phyloP scores from a whole-genome alignment of 2,797 vertebrate species.

The Centroberyx gerrardi region DNA sequence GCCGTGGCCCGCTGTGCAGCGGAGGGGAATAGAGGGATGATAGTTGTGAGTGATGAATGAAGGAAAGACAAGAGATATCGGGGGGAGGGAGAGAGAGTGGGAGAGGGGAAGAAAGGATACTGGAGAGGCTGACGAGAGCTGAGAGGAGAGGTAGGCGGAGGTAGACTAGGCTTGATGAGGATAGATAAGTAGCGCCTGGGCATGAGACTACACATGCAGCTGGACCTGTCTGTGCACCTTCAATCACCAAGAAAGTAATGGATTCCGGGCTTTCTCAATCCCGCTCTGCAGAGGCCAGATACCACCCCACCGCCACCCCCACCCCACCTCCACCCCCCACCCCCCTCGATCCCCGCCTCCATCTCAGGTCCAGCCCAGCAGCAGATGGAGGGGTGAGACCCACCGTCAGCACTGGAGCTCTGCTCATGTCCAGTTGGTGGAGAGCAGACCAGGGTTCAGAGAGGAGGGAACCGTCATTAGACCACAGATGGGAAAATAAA shows the following conservation, averaged over 20 bases:
- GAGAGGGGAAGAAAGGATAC: slow-evolving; percentile 23
- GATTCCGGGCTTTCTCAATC: slow-evolving; percentile 35
- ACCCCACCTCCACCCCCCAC: neutral
- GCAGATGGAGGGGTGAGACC: slow-evolving; percentile 51
- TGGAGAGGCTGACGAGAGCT: slow-evolving; percentile 24
- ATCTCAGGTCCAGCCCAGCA: slow-evolving; percentile 22
- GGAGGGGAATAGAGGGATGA: slow-evolving; percentile 45
- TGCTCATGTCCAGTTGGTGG: slow-evolving; percentile 25
- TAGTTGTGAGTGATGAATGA: slow-evolving; percentile 60
- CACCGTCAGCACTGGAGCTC: slow-evolving; percentile 23
- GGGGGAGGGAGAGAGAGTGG: slow-evolving; percentile 13
- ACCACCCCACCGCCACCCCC: no score
- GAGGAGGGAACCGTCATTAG: no score
- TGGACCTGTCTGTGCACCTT: slow-evolving; percentile 41
- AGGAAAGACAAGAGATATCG: slow-evolving; percentile 42
- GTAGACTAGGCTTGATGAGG: slow-evolving; percentile 60
- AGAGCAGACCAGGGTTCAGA: neutral
- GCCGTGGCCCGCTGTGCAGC: slow-evolving; percentile 55
- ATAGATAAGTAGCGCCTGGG: slow-evolving; percentile 39
- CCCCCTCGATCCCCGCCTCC: no score
- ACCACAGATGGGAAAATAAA: no score
- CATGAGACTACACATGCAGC: slow-evolving; percentile 11
- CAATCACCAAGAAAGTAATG: slow-evolving; percentile 26
- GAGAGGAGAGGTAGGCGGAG: slow-evolving; percentile 17
- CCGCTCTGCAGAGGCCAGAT: slow-evolving; percentile 5